These are phyloP conservation scores for Lucifuga dentata DNA, from an alignment of 2,113 vertebrate species.

Conservation along the genomic window DNA sequence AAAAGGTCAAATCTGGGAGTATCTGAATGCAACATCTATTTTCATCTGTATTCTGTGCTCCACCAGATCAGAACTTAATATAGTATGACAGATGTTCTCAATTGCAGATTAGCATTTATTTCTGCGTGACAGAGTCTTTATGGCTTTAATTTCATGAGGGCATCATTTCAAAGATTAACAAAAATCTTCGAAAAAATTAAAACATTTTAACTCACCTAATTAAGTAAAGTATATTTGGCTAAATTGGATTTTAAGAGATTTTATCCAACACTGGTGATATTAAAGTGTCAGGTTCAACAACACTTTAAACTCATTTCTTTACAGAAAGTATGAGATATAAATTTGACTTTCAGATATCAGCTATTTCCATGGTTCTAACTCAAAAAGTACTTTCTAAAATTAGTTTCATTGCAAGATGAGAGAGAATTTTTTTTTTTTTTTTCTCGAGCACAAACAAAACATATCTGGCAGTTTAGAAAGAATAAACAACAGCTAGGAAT, in stretches of 20 bases:
- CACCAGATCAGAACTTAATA: conserved; percentile 14
- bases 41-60: too few species aligned
- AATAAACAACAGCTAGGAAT: conserved; percentile 30
- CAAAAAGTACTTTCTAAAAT: conserved; percentile 1
- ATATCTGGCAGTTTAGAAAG: conserved; percentile 40
- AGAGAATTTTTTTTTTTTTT: too few species aligned
- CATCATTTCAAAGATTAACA: neutral
- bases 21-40: neutral
- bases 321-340: neutral
- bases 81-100: conserved; percentile 48
- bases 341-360: neutral
- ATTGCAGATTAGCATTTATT: conserved; percentile 61
- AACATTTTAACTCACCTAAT: neutral
- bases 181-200: conserved; percentile 8
- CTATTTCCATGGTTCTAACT: neutral
- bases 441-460: conserved; percentile 21
- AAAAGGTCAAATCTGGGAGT: neutral
- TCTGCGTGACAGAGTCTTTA: conserved; percentile 36
- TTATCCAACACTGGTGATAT: conserved; percentile 2
- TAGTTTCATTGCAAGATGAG: too few species aligned
- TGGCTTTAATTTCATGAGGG: conserved; percentile 41
- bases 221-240: neutral
- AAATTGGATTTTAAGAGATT: conserved; percentile 26
- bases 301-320: neutral
- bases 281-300: neutral